Evolutionary conservation across 2,888 invertebrate genomes (phyloP).

Genomic region (Nesidiocoris tenuis): DNA sequence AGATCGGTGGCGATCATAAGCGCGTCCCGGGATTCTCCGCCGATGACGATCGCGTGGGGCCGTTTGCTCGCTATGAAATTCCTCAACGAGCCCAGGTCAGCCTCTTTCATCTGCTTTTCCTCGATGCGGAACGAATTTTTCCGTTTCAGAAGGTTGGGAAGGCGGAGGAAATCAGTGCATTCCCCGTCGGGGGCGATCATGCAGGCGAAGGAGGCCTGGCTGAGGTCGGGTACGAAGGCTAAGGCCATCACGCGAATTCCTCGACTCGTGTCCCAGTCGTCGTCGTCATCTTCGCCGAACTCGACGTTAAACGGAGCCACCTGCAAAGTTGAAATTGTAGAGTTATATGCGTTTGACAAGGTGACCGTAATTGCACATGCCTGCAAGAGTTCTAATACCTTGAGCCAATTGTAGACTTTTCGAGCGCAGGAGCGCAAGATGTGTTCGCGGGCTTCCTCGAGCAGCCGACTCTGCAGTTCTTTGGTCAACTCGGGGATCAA

Average conservation of each 20-base stretch:
- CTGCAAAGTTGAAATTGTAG: conserved; percentile 50
- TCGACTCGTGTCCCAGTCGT: conserved; percentile 83
- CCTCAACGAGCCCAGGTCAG: conserved; percentile 67
- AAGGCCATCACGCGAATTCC: conserved; percentile 85
- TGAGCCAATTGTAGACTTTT: conserved; percentile 87
- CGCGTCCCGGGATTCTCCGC: conserved; percentile 88
- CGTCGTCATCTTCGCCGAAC: conserved; percentile 80
- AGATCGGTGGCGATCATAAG: conserved; percentile 77
- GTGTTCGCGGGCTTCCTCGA: conserved; percentile 84
- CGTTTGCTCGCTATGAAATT: conserved; percentile 87
- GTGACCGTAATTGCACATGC: no score
- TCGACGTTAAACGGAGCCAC: conserved; percentile 78
- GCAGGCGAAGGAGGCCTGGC: conserved; percentile 84
- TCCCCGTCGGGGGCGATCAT: conserved; percentile 87
- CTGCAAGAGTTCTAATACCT: conserved; percentile 59
- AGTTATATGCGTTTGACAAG: neutral
- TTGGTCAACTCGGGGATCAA: conserved; percentile 86
- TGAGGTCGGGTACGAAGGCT: conserved; percentile 81
- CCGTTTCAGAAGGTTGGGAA: conserved; percentile 81
- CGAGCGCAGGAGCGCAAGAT: conserved; percentile 81
- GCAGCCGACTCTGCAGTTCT: conserved; percentile 75
- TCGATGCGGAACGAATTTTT: conserved; percentile 70
- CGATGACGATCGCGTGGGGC: conserved; percentile 89
- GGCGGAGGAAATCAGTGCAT: conserved; percentile 83
- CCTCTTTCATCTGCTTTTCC: conserved; percentile 59